Evolutionary conservation across 2,797 vertebrate species (phyloP), one percentile per base, ranked within the genome.

Genomic region (Pseudochirops corinnae): DNA sequence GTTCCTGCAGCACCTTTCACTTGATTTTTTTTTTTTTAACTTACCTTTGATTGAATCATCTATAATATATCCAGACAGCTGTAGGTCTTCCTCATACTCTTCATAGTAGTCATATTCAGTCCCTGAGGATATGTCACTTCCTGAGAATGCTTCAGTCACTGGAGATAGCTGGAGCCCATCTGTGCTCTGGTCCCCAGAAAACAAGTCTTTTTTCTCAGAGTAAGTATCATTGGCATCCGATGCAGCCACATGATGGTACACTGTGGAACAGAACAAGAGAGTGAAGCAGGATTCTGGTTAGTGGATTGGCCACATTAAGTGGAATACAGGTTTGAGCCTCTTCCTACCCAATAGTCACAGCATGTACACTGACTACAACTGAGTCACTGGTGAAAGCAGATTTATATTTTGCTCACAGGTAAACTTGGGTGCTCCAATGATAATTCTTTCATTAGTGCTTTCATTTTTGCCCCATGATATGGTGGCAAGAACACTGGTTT

Each of bases 31-130:
- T 56, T 93, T 60, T 56, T 93, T 57, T n/a, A n/a, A 91, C 99
- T 98, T 97, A 99, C 98, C 98, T 97, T 98, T 97, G 55, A 98
- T 56, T 28, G 97, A 95, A 26, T 98, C 98, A 16, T 98, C 98
- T n/a, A 98, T 39, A 1, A 98, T 57, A 50, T 98, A 98, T 92
- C 98, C 97, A 60, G 98, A 93, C 1, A 97, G 95, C 2, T 97
- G 98, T 1, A 67, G 97, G 55, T 98, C 97, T 9, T 97, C 97
- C 39, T 98, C 98, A 5, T 98, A 98, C 29, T 98, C 98, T 60
- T 98, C 98, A 6, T 97, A 93, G 21, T 98, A 97, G 94, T 99
- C 98, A 56, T 98, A 98, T 60, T 99, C 98, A 0, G 94, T 55
- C 3, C 55, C 93, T 0, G 94, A 93, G 46, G 97, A 87, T 13